Percentiles rank a stretch among this genome's conserved stretches.
These are phyloP conservation scores for Elymnias hypermnestra DNA, from an alignment of 1,140 invertebrate species.

Conservation along the genomic window DNA sequence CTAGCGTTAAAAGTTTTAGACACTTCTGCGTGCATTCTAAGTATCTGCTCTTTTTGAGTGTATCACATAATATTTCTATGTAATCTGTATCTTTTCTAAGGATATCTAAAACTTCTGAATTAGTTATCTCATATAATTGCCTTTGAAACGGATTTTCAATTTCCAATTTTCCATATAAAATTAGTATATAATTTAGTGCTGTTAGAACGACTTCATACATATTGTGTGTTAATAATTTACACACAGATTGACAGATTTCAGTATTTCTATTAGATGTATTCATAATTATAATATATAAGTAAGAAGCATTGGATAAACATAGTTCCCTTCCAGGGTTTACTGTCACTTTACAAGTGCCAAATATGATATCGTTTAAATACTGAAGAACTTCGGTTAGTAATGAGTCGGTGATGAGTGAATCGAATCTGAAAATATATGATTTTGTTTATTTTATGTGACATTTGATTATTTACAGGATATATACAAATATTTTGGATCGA, in stretches of 20 bases:
- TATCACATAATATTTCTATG: conserved; percentile 27
- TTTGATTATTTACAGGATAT: too few species aligned
- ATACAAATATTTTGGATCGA: too few species aligned
- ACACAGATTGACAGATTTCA: conserved; percentile 18
- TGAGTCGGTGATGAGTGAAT: conserved; percentile 22
- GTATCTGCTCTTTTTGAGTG: conserved; percentile 36
- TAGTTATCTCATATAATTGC: conserved; percentile 26
- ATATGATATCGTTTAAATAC: conserved; percentile 28
- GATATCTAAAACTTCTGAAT: conserved; percentile 7
- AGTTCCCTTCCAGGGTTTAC: conserved; percentile 36
- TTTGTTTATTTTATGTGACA: not conserved
- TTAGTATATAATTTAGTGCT: conserved; percentile 42
- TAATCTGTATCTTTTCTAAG: conserved; percentile 26
- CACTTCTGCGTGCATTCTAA: conserved; percentile 53
- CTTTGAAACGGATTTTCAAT: conserved; percentile 34
- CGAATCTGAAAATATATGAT: conserved; percentile 41
- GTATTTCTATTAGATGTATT: conserved; percentile 19
- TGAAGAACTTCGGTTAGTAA: conserved; percentile 28
- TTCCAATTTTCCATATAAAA: conserved; percentile 31
- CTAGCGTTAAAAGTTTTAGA: conserved; percentile 38
- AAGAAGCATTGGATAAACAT: conserved; percentile 38
- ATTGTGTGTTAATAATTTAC: conserved; percentile 28
- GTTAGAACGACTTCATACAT: conserved; percentile 47
- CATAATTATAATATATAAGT: conserved; percentile 32
- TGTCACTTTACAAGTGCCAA: conserved; percentile 6